Base-by-base conservation (phyloP, 2,113 vertebrate genomes). In the Heptranchias perlo region DNA sequence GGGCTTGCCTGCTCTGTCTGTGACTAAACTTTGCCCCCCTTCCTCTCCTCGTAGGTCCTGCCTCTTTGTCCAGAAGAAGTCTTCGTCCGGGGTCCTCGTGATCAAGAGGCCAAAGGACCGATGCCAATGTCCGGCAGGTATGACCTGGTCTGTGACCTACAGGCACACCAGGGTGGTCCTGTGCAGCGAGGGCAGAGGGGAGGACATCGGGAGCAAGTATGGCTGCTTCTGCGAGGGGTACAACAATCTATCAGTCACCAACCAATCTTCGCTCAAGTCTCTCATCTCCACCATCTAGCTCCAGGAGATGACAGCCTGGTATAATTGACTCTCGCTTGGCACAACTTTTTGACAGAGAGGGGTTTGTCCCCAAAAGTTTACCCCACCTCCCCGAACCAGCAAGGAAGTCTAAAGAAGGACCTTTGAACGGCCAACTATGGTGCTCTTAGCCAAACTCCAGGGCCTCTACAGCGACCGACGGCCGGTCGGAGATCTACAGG, bases 181-280 rank as follows among this genome's bases (percentile, higher is more conserved):
- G 67, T 96, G 96, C 58, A 95, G 95, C 1, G 28, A 47, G 5
- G 44, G 44, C 87, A 2, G 8, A 25, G 52, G 86, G 1, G 28
- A 31, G 1, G 96, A 96, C n/a, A 76, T 54, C 0, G 78, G 96
- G 96, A 87, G 96, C 96, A 96, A 96, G 58, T 96, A 96, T 23
- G 58, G 91, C 3, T 96, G 96, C 96, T 44, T 96, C 14, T 96
- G 96, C 39, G 95, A 96, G 76, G 96, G 96, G 91, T 97, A 97
- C 49, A 96, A 96, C 96, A 97, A 97, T 10, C 96, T 97, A 76
- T 97, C 97, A 10, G 96, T 96, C 44, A 97, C 97, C 97, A 97
- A 97, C 96, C 97, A 97, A 96, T 97, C 97, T 54, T 97, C 97
- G 58, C 97, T 97, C 94, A 97, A 96, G 44, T 97, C 97, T 0